Conservation (phyloP, 2,113 vertebrate genomes). For the Phycodurus eques region DNA sequence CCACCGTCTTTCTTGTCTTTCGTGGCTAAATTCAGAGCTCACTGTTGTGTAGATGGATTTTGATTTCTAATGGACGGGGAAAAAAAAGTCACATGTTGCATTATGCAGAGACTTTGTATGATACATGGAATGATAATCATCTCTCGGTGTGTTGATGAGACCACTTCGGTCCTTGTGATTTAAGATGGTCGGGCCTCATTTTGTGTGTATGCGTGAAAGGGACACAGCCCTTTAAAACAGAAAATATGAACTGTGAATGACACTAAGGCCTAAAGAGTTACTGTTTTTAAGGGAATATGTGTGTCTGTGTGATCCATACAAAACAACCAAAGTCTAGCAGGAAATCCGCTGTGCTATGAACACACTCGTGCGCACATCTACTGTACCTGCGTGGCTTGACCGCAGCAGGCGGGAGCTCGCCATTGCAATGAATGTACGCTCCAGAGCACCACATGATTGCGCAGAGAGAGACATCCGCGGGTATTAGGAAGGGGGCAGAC, state of each 20-base stretch:
- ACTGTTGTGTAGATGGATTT: conserved; percentile 86
- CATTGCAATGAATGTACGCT: conserved; percentile 33
- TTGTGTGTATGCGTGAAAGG: conserved; percentile 34
- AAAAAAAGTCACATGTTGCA: conserved; percentile 55
- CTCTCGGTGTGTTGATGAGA: conserved; percentile 45
- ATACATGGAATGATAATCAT: conserved; percentile 59
- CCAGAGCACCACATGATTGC: conserved; percentile 37
- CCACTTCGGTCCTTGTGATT: conserved; percentile 67
- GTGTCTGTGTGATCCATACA: conserved; percentile 1
- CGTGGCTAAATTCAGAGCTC: conserved; percentile 89
- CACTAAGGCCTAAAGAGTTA: conserved; percentile 36
- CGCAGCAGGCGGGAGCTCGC: conserved; percentile 26
- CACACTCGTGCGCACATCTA: background rate
- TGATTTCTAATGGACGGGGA: conserved; percentile 67
- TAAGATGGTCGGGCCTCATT: conserved; percentile 49
- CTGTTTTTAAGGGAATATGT: conserved; percentile 13
- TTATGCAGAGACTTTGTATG: conserved; percentile 70
- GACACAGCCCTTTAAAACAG: conserved; percentile 53
- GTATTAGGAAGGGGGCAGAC: background rate
- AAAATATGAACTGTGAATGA: conserved; percentile 58
- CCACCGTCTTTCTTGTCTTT: conserved; percentile 56
- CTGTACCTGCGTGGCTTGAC: conserved; percentile 16
- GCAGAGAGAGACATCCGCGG: conserved; percentile 9
- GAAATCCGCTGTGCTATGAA: conserved; percentile 14
- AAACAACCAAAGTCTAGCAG: conserved; percentile 27